Conservation (phyloP, 2,113 vertebrate genomes). For the Lycocorax pyrrhopterus region DNA sequence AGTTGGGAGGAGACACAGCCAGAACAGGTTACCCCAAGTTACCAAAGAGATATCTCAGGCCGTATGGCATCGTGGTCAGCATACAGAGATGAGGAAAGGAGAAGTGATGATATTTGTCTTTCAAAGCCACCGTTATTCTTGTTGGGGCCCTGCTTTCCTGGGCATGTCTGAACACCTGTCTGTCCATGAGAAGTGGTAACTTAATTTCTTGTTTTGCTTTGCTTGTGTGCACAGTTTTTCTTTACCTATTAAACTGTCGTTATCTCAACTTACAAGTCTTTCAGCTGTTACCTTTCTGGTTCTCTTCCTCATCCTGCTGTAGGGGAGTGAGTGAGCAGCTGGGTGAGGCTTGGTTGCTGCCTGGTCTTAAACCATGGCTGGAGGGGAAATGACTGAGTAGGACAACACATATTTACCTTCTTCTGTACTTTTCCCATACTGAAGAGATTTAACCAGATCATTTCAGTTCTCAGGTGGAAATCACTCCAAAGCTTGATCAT, state of each 20-base stretch:
- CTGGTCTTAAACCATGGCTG: neutral
- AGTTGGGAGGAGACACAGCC: neutral
- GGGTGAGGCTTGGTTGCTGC: neutral
- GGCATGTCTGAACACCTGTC: neutral
- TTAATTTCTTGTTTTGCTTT: neutral
- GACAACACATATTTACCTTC: neutral
- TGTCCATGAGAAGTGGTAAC: neutral
- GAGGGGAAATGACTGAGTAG: neutral
- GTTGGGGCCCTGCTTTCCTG: neutral
- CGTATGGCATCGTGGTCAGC: accelerated
- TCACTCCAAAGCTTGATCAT: neutral
- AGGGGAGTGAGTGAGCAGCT: neutral
- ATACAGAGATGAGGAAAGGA: neutral
- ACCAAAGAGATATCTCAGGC: neutral
- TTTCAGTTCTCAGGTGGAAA: neutral
- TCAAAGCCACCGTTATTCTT: neutral
- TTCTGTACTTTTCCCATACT: neutral
- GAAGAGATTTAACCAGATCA: neutral
- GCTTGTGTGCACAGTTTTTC: neutral
- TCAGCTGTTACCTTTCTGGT: neutral
- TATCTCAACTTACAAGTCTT: neutral
- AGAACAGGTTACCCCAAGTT: too few species aligned
- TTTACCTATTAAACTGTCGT: neutral
- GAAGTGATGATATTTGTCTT: neutral
- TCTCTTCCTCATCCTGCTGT: neutral